Percentiles rank a stretch among this genome's conserved stretches.
Conservation (phyloP, 2,888 invertebrate genomes). For the Tipula helvola region DNA sequence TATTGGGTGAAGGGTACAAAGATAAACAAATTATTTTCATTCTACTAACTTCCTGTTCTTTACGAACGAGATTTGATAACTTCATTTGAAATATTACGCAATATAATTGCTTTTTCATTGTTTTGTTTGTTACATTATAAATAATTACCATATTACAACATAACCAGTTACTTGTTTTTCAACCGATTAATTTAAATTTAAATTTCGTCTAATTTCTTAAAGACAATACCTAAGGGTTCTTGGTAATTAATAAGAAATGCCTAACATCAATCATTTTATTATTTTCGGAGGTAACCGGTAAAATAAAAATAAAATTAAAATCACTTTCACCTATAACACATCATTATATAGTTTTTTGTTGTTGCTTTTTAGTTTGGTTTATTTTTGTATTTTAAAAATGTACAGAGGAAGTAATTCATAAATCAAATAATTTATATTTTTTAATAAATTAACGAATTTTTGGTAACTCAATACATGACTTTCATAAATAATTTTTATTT, state of each 20-base stretch:
- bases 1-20: neutral
- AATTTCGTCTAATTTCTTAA: neutral
- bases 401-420: neutral
- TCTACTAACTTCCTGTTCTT: neutral
- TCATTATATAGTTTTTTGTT: neutral
- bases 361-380: neutral
- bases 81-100: neutral
- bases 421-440: neutral
- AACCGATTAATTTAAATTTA: neutral
- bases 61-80: neutral
- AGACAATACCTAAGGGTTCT: neutral
- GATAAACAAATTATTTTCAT: neutral
- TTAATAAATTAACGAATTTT: neutral
- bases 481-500: neutral
- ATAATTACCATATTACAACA: neutral
- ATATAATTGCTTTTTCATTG: neutral
- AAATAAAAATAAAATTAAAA: neutral
- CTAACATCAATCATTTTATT: neutral
- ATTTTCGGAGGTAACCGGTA: neutral
- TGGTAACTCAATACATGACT: neutral
- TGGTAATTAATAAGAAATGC: neutral
- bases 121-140: neutral
- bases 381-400: neutral
- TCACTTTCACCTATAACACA: neutral
- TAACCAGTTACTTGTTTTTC: neutral